Conservation (phyloP, 1,140 invertebrate genomes). For the Panulirus ornatus region DNA sequence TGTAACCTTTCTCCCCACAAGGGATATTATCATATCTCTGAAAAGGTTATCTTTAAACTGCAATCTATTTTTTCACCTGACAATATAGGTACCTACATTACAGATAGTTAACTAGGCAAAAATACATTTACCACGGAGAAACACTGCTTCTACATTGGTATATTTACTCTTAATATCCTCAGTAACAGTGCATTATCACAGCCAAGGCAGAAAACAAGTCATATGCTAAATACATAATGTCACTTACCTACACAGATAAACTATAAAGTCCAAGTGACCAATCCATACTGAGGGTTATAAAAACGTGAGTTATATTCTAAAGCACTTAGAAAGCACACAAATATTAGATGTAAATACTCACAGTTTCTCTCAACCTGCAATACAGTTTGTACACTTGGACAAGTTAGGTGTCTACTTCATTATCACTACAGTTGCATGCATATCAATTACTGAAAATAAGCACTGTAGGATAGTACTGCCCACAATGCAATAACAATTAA, state of each 20-base stretch:
- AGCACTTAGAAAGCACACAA: neutral
- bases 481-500: too few relatives aligned
- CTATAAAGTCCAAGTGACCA: neutral
- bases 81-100: neutral
- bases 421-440: neutral
- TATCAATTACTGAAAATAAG: too few relatives aligned
- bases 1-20: too few relatives aligned
- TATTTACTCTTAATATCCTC: too few relatives aligned
- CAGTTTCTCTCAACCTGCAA: too few relatives aligned
- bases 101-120: neutral
- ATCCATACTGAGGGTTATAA: neutral
- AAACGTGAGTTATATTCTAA: neutral
- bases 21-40: too few relatives aligned
- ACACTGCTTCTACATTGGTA: neutral
- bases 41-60: neutral
- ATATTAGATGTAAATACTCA: too few relatives aligned
- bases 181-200: slow-evolving; percentile 5
- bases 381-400: neutral
- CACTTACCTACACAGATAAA: neutral
- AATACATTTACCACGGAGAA: neutral
- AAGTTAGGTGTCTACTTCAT: neutral
- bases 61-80: slow-evolving; percentile 6
- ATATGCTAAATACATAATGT: slow-evolving; percentile 1
- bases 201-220: slow-evolving; percentile 3
- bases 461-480: too few relatives aligned